A percentile compares a stretch with the other conserved stretches of the same genome.
Conservation (phyloP, 2,888 invertebrate species). For the Cephonodes hylas region DNA sequence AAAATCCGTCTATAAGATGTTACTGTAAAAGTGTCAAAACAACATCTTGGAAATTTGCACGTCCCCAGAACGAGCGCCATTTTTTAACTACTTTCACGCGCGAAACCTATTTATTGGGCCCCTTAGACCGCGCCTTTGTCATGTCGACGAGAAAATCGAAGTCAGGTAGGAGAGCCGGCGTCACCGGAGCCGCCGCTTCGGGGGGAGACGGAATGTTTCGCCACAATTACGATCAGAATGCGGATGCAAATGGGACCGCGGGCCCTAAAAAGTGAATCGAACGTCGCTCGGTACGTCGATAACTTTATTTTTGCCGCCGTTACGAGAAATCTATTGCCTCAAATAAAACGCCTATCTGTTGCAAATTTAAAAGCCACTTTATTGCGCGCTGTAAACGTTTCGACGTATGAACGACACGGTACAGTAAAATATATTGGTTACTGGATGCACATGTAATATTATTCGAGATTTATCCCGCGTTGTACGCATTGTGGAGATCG, state of each 20-base stretch:
- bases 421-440: conserved; percentile 35
- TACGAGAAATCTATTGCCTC: conserved; percentile 72
- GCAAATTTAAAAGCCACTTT: conserved; percentile 67
- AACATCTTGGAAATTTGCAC: conserved; percentile 7
- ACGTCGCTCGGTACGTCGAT: conserved; percentile 56
- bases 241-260: conserved; percentile 75
- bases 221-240: conserved; percentile 75
- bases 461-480: conserved; percentile 27
- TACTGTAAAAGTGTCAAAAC: neutral
- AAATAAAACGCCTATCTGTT: conserved; percentile 74
- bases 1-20: neutral
- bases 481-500: conserved; percentile 13
- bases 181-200: conserved; percentile 22
- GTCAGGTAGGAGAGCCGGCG: conserved; percentile 62
- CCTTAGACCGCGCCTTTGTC: conserved; percentile 78
- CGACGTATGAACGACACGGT: conserved; percentile 40
- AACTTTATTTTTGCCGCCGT: conserved; percentile 74
- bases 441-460: conserved; percentile 29
- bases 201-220: conserved; percentile 59
- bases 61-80: conserved; percentile 40
- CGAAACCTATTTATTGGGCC: conserved; percentile 72
- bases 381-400: conserved; percentile 54
- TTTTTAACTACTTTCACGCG: conserved; percentile 75
- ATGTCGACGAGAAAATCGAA: conserved; percentile 75
- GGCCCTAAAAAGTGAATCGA: conserved; percentile 68